Base-by-base conservation (phyloP, 2,888 invertebrate species). In the Oasisia sp. region DNA sequence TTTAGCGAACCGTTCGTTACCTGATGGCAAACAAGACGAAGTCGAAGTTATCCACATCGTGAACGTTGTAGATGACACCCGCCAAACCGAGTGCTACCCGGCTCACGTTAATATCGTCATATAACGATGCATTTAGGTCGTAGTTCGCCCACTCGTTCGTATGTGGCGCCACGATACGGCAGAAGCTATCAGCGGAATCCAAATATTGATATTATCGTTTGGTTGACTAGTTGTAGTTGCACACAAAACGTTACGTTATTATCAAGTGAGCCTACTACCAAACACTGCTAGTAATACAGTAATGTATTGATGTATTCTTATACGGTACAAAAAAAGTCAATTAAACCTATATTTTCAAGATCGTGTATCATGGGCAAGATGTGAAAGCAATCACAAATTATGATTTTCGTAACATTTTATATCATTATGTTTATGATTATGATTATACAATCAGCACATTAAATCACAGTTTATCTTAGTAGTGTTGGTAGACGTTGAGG, bases 31-130 rank as follows among this genome's bases (percentile, higher is more conserved):
- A 45, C 12, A 91, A 12, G 44, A 91, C 45, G 91, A 91, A 91
- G 27, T 91, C 91, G 45, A 91, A 91, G 91, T 91, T 91, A 45
- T 91, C 45, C 27, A 32, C 32, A 32, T 91, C 91, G 2, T 50
- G 32, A 27, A 50, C 91, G 50, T 91, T 91, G 27, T 45, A 91
- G 32, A 45, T 14, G 56, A 91, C 91, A 19, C 91, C 91, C 7
- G 19, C 44, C 45, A 91, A 45, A 14, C 91, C 91, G 32, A 50
- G 27, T 74, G 19, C 27, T 27, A n/a, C 27, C 74, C 4, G 74
- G 19, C 27, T 27, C 74, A 74, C 7, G 27, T 14, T n/a, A 27
- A 74, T n/a, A 7, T 74, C 74, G 74, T 74, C 74, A n/a, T 74
- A 74, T n/a, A 74, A 74, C 27, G 74, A 74, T 7, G 74, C 74